phyloP scores from a whole-genome alignment of 2,113 vertebrate genomes.

The Vanacampus margaritifer region DNA sequence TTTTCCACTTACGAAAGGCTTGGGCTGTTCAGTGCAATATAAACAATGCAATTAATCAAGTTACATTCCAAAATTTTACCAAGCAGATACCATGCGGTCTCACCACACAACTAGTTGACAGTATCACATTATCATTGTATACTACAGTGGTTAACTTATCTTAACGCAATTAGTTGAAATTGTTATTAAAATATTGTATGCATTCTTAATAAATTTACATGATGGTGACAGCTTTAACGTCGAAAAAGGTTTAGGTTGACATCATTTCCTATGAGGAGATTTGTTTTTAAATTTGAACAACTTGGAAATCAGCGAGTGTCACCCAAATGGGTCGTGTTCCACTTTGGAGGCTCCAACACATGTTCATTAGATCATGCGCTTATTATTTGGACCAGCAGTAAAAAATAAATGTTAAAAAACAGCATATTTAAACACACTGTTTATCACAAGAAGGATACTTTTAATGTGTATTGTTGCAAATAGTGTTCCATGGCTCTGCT shows the following conservation, averaged over 20 bases:
- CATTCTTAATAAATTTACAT: background rate
- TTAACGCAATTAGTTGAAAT: background rate
- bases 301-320: no score
- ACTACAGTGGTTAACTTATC: background rate
- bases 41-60: background rate
- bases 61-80: background rate
- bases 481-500: slow-evolving; percentile 10
- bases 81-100: background rate
- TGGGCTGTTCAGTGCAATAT: background rate
- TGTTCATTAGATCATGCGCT: background rate
- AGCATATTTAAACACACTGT: background rate
- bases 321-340: no score
- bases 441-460: background rate
- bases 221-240: background rate
- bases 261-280: background rate
- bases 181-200: background rate
- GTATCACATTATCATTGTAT: background rate
- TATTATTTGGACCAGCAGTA: background rate
- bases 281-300: no score
- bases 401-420: no score
- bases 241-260: background rate
- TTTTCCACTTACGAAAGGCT: background rate
- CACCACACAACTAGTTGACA: background rate
- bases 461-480: background rate
- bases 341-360: no score